Conservation (phyloP, 2,888 invertebrate species). For the Meiosimyza decipiens region DNA sequence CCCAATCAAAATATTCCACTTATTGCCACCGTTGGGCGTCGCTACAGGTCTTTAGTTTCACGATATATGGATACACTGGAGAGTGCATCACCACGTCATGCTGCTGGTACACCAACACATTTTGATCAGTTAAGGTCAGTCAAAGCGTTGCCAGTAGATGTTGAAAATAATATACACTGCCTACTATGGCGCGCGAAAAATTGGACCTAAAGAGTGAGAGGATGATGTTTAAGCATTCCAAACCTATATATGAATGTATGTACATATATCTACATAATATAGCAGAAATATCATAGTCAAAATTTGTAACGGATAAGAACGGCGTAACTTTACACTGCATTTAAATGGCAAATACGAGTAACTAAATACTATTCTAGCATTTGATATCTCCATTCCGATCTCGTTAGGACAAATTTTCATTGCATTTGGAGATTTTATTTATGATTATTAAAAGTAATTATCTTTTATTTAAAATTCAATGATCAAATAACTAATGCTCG, state of each 20-base stretch:
- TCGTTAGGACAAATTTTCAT: not conserved
- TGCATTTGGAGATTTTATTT: conserved; percentile 21
- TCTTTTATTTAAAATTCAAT: not conserved
- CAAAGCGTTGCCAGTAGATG: conserved; percentile 51
- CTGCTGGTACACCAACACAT: conserved; percentile 52
- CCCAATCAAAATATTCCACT: conserved; percentile 67
- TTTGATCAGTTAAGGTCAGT: conserved; percentile 48
- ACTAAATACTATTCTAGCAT: no score
- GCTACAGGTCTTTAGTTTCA: conserved; percentile 82
- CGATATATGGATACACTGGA: conserved; percentile 71
- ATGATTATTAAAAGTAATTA: conserved; percentile 12
- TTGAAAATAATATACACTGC: conserved; percentile 65
- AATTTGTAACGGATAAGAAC: no score
- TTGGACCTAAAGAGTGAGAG: conserved; percentile 56
- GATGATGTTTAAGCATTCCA: no score
- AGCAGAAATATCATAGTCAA: no score
- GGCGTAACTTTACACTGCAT: no score
- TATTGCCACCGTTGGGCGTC: conserved; percentile 84
- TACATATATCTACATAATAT: no score
- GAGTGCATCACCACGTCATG: conserved; percentile 39
- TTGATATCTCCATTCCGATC: no score
- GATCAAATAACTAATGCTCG: conserved; percentile 22
- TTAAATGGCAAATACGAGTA: no score
- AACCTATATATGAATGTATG: not conserved
- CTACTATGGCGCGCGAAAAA: conserved; percentile 64